Conservation (phyloP, 2,797 vertebrate genomes). For the Poeciliopsis turneri region DNA sequence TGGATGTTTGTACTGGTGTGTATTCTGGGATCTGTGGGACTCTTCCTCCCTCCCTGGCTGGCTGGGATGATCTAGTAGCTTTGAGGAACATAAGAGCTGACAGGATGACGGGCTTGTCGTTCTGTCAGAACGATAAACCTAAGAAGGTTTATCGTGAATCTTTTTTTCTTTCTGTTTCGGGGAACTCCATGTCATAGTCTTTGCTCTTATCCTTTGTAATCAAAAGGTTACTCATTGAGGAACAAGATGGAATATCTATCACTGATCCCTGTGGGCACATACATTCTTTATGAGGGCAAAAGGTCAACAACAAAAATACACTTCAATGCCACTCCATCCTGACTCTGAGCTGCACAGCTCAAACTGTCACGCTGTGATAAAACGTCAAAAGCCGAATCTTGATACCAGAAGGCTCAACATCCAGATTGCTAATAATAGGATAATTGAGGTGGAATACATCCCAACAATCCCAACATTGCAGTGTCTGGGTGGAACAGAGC, state of each 20-base stretch:
- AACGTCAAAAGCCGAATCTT: constrained; percentile 5
- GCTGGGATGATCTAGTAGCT: constrained; percentile 91
- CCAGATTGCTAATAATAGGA: background rate
- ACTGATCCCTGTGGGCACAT: constrained; percentile 53
- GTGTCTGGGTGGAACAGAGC: constrained; percentile 1
- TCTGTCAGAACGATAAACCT: too few relatives aligned
- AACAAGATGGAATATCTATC: constrained; percentile 56
- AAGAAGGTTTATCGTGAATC: constrained; percentile 25
- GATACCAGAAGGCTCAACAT: constrained; percentile 13
- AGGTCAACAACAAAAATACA: constrained; percentile 58
- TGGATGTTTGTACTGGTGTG: constrained; percentile 96
- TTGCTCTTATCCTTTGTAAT: constrained; percentile 42
- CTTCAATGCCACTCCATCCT: constrained; percentile 34
- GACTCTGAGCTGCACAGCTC: constrained; percentile 42
- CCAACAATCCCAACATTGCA: constrained; percentile 9
- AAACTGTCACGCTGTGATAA: constrained; percentile 34
- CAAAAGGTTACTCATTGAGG: constrained; percentile 29
- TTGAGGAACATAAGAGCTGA: constrained; percentile 15
- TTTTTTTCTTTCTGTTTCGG: constrained; percentile 45
- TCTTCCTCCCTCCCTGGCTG: constrained; percentile 94
- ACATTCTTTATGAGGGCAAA: constrained; percentile 71
- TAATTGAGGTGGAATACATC: constrained; percentile 4
- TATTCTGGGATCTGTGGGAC: constrained; percentile 91
- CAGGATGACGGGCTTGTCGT: constrained; percentile 15
- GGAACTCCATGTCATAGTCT: constrained; percentile 21